These are phyloP conservation scores for Nymphalis urticae DNA, from an alignment of 2,888 invertebrate genomes.

Conservation along the genomic window DNA sequence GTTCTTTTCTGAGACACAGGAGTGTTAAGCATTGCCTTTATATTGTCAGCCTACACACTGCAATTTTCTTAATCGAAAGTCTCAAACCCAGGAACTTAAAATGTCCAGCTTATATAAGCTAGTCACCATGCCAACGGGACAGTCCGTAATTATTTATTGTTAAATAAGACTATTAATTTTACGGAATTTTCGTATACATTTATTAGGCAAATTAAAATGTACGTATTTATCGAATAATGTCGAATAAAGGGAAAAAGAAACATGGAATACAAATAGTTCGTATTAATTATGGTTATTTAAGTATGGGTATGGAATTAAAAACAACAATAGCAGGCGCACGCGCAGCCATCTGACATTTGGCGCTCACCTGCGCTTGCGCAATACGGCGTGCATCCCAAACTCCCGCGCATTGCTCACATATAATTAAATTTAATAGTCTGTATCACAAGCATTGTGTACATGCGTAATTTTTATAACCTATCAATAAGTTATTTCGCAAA, in stretches of 20 bases:
- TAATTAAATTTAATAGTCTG: slow-evolving; percentile 39
- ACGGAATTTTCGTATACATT: too few species aligned
- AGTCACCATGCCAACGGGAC: too few species aligned
- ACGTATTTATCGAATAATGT: not conserved
- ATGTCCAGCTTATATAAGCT: too few species aligned
- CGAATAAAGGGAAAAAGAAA: not conserved
- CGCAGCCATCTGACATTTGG: slow-evolving; percentile 50
- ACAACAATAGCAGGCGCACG: slow-evolving; percentile 47
- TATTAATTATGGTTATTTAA: slow-evolving; percentile 22
- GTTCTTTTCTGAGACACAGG: too few species aligned
- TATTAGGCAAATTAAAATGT: too few species aligned
- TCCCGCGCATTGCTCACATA: slow-evolving; percentile 42
- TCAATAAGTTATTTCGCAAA: slow-evolving; percentile 16
- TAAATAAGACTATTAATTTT: too few species aligned
- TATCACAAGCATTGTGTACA: slow-evolving; percentile 40
- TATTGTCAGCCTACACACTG: too few species aligned
- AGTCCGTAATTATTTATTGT: too few species aligned
- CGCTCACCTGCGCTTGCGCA: slow-evolving; percentile 49
- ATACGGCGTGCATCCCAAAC: slow-evolving; percentile 41
- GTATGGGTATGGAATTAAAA: slow-evolving; percentile 28
- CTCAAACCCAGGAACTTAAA: too few species aligned
- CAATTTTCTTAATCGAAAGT: too few species aligned
- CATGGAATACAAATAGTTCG: slow-evolving; percentile 26
- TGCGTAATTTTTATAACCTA: slow-evolving; percentile 35
- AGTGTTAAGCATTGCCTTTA: too few species aligned